A percentile compares a stretch with the other conserved stretches of the same genome.
phyloP scores from a whole-genome alignment of 2,113 vertebrate species.

The Marcusenius ussheri region DNA sequence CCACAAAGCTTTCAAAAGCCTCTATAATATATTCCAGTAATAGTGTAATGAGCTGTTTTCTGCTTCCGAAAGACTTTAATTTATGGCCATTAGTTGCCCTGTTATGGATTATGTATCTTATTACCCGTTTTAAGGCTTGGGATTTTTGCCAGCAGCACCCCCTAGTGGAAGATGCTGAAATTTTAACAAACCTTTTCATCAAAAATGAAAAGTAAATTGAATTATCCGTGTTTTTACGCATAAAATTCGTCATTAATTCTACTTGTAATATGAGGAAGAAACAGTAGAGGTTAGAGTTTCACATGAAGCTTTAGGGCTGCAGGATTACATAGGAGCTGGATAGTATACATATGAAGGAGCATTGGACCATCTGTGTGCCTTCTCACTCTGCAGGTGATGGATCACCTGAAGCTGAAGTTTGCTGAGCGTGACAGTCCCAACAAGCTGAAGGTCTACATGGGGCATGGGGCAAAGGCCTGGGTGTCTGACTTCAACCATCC shows the following conservation, averaged over 20 bases:
- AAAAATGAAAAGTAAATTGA: neutral
- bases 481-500: constrained; percentile 93
- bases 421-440: constrained; percentile 76
- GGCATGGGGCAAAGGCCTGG: constrained; percentile 89
- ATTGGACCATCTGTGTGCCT: neutral
- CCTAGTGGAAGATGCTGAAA: neutral
- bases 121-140: neutral
- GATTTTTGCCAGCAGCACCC: neutral
- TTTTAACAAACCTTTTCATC: neutral
- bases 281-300: neutral
- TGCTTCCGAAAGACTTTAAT: neutral
- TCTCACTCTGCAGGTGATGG: constrained; percentile 61
- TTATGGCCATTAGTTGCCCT: neutral
- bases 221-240: neutral
- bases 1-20: neutral
- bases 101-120: neutral
- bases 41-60: neutral
- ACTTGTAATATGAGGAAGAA: neutral
- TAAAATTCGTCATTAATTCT: neutral
- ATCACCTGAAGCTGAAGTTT: constrained; percentile 74
- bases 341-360: neutral
- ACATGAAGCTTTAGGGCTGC: neutral
- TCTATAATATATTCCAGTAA: neutral
- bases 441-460: constrained; percentile 74
- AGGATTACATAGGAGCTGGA: neutral